phyloP scores from a whole-genome alignment of 2,888 invertebrate species.

The Netelia melanura region DNA sequence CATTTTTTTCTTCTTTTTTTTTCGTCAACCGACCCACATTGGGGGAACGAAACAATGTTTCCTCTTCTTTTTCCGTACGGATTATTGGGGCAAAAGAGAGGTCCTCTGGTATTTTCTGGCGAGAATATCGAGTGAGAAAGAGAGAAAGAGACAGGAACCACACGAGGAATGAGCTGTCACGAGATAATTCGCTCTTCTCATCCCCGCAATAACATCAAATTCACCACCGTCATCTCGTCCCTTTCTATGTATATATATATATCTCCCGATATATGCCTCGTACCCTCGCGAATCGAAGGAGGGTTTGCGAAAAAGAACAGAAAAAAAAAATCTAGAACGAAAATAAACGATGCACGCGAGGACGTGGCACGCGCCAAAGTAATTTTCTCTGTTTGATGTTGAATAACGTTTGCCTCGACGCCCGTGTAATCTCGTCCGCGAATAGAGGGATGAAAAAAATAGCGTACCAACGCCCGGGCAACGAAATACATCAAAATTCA shows the following conservation, averaged over 20 bases:
- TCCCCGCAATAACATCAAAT: neutral
- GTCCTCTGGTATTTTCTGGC: neutral
- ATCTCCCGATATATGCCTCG: neutral
- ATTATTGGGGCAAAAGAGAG: neutral
- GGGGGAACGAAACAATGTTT: conserved; percentile 28
- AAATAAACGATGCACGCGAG: conserved; percentile 41
- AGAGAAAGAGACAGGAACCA: conserved; percentile 23
- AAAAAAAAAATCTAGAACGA: conserved; percentile 2
- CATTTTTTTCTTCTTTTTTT: neutral
- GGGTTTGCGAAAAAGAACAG: conserved; percentile 1
- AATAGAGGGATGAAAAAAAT: neutral
- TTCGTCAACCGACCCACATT: neutral
- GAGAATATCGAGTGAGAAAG: neutral
- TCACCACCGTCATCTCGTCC: neutral
- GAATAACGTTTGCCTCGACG: conserved; percentile 7
- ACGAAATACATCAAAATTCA: conserved; percentile 19
- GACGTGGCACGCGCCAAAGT: conserved; percentile 17
- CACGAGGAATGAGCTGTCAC: conserved; percentile 70
- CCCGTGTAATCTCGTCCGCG: neutral
- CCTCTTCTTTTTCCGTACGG: conserved; percentile 19
- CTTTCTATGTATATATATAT: neutral
- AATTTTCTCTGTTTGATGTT: conserved; percentile 40
- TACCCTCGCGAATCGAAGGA: neutral
- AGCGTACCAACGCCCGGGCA: neutral
- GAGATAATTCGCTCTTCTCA: conserved; percentile 66